Percentiles rank a stretch among this genome's conserved stretches.
Evolutionary conservation across 2,888 invertebrate species (phyloP).

Genomic region (Pristionchus japonicus): DNA sequence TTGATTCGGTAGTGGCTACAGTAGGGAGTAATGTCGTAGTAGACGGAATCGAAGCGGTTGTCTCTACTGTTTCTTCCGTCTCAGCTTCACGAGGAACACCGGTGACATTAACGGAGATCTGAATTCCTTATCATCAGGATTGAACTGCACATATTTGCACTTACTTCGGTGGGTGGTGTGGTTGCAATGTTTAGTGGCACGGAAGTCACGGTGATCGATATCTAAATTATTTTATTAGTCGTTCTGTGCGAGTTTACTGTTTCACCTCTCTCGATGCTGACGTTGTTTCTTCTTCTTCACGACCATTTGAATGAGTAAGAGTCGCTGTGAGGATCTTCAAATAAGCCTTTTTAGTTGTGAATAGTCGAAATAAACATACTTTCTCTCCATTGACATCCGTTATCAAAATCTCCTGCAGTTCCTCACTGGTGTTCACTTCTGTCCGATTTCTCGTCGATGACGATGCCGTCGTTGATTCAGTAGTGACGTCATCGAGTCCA

Average conservation of each 20-base stretch:
- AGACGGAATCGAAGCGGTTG: not conserved
- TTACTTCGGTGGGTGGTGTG: constrained; percentile 21
- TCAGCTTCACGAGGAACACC: not conserved
- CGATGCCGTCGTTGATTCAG: not conserved
- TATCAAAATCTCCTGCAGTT: constrained; percentile 30
- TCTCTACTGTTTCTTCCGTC: not conserved
- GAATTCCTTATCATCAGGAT: not conserved
- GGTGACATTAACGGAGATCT: not conserved
- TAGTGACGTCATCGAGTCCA: not conserved
- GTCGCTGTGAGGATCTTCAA: not conserved
- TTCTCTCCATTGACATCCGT: constrained; percentile 17
- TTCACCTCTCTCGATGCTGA: not conserved
- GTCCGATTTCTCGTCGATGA: not conserved
- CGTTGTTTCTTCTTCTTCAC: not conserved
- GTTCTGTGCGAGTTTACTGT: not conserved
- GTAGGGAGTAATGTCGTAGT: not conserved
- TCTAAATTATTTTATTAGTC: not conserved
- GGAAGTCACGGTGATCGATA: constrained; percentile 20
- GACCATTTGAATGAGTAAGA: not conserved
- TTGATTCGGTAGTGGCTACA: not conserved
- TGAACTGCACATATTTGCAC: too few relatives aligned
- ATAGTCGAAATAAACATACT: not conserved
- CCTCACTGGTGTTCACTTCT: not conserved
- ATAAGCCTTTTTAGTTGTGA: not conserved
- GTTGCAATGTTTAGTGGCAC: constrained; percentile 14